These are phyloP conservation scores for Hylyphantes graminicola DNA, from an alignment of 1,140 invertebrate species.

Conservation along the genomic window DNA sequence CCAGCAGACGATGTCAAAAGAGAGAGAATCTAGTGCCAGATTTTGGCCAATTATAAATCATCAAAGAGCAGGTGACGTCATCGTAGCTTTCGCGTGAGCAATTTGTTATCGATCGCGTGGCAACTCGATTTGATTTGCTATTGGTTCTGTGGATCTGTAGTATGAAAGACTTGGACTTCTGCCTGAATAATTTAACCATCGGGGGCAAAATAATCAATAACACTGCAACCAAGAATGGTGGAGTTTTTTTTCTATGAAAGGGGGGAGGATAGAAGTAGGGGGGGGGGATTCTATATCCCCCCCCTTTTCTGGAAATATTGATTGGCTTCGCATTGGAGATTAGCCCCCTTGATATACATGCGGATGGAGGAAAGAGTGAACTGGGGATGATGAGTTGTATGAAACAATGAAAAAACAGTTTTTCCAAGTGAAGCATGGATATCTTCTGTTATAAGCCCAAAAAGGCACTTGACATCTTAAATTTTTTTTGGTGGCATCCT, in stretches of 20 bases:
- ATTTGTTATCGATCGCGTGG: slow-evolving; percentile 60
- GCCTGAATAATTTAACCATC: slow-evolving; percentile 60
- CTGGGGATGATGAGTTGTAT: no score
- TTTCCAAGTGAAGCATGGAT: no score
- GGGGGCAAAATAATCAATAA: slow-evolving; percentile 61
- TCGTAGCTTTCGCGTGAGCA: slow-evolving; percentile 60
- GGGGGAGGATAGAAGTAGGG: no score
- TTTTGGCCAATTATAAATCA: slow-evolving; percentile 61
- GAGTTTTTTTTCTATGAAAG: slow-evolving; percentile 24
- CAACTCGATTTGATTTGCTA: slow-evolving; percentile 60
- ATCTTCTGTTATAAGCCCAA: no score
- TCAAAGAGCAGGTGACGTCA: slow-evolving; percentile 61
- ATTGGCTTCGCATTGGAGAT: slow-evolving; percentile 56
- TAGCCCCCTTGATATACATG: slow-evolving; percentile 53
- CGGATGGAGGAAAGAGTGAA: neutral
- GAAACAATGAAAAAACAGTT: no score
- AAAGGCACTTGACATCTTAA: no score
- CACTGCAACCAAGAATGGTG: slow-evolving; percentile 51
- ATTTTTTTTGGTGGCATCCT: no score
- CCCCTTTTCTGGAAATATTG: slow-evolving; percentile 36
- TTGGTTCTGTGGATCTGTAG: slow-evolving; percentile 56
- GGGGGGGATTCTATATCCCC: neutral
- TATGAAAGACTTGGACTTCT: slow-evolving; percentile 59
- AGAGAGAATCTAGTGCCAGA: slow-evolving; percentile 54
- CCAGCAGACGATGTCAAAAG: slow-evolving; percentile 44